These are phyloP conservation scores for Molossus molossus DNA, from an alignment of 2,797 vertebrate genomes.

Conservation along the genomic window DNA sequence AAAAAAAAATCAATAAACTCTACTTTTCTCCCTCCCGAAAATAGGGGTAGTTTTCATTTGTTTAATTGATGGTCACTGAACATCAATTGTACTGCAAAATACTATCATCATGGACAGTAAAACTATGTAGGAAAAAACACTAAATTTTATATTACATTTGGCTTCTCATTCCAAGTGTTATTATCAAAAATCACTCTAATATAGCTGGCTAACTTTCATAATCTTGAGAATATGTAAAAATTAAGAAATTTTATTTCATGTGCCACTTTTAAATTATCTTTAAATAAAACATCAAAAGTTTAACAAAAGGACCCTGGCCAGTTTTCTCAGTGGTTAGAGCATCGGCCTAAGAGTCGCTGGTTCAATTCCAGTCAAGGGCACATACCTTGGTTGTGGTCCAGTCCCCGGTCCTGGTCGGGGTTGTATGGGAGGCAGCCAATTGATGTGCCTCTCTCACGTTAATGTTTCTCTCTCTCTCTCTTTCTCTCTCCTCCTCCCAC, in stretches of 20 bases:
- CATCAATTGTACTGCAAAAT: conserved; percentile 37
- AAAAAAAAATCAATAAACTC: conserved; percentile 62
- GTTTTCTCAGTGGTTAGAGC: too few relatives aligned
- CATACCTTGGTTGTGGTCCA: too few relatives aligned
- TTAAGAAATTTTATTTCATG: conserved; percentile 32
- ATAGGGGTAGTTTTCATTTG: not conserved
- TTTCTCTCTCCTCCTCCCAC: too few relatives aligned
- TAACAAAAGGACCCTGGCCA: conserved; percentile 36
- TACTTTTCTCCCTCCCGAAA: conserved; percentile 13
- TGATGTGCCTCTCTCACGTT: too few relatives aligned
- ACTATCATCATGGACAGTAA: conserved; percentile 57
- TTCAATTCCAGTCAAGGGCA: too few relatives aligned
- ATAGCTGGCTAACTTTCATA: conserved; percentile 43
- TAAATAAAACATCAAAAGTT: conserved; percentile 57
- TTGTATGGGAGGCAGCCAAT: too few relatives aligned
- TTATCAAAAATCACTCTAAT: conserved; percentile 46
- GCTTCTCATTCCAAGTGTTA: conserved; percentile 39
- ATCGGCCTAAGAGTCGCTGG: too few relatives aligned
- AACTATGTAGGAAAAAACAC: not conserved
- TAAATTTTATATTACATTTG: conserved; percentile 46
- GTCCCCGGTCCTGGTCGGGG: too few relatives aligned
- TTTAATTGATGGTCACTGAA: conserved; percentile 43
- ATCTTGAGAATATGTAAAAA: conserved; percentile 39
- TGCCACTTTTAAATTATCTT: conserved; percentile 59
- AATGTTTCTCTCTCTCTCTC: too few relatives aligned